A percentile compares a stretch with the other conserved stretches of the same genome.
These are phyloP conservation scores for Lasaia peninsularis DNA, from an alignment of 1,140 invertebrate species.

Conservation along the genomic window DNA sequence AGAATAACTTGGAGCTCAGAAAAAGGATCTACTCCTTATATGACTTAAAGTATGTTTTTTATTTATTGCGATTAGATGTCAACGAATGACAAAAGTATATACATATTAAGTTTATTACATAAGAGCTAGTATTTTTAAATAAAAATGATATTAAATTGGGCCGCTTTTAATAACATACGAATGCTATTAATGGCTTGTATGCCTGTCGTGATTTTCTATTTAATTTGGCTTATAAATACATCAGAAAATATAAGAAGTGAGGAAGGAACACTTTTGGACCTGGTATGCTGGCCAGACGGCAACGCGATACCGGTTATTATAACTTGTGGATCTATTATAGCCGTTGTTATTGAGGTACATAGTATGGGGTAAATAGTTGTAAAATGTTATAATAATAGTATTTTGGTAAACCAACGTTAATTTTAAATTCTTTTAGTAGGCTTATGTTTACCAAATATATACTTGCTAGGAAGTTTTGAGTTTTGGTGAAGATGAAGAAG, in stretches of 20 bases:
- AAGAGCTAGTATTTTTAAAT: background rate
- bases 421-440: too few relatives aligned
- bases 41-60: too few relatives aligned
- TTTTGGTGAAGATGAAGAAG: too few relatives aligned
- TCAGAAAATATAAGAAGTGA: constrained; percentile 64
- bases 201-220: constrained; percentile 65
- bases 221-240: constrained; percentile 67
- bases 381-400: too few relatives aligned
- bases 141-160: constrained; percentile 55
- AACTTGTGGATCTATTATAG: constrained; percentile 44
- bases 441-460: too few relatives aligned
- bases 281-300: constrained; percentile 60
- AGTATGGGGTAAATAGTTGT: too few relatives aligned
- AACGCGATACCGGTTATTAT: constrained; percentile 60
- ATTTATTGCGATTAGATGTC: too few relatives aligned
- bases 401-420: too few relatives aligned
- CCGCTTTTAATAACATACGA: constrained; percentile 63
- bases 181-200: constrained; percentile 66
- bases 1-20: too few relatives aligned
- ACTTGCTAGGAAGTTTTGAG: too few relatives aligned
- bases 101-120: background rate
- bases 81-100: too few relatives aligned
- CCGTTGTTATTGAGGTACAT: constrained; percentile 54
- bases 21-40: too few relatives aligned
- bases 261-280: constrained; percentile 57